Conservation (phyloP, 2,888 invertebrate species). For the Argyresthia goedartella region DNA sequence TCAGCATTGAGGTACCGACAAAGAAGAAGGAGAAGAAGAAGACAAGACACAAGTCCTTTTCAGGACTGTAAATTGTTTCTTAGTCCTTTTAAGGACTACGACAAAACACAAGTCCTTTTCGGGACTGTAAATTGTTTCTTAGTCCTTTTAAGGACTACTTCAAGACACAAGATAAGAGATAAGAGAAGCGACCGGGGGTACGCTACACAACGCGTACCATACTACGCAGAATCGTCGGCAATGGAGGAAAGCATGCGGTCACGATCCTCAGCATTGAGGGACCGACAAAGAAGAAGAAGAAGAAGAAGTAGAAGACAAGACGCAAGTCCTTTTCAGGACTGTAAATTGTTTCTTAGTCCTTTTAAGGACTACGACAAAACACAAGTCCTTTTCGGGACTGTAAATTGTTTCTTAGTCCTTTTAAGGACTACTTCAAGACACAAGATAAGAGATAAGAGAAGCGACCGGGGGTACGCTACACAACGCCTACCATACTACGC, state of each 20-base stretch:
- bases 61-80: background rate
- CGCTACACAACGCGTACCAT: no score
- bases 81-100: constrained; percentile 1
- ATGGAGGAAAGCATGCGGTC: no score
- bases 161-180: background rate
- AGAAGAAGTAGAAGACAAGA: no score
- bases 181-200: no score
- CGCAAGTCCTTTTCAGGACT: constrained; percentile 8
- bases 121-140: background rate
- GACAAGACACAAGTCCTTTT: background rate
- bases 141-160: background rate
- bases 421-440: background rate
- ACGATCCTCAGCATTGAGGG: no score
- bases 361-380: constrained; percentile 10
- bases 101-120: background rate
- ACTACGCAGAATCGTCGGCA: no score
- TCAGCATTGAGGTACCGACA: no score
- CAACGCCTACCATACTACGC: no score
- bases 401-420: constrained; percentile 1
- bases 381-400: constrained; percentile 12
- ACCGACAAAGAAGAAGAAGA: no score
- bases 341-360: constrained; percentile 8
- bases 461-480: no score
- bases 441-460: no score
- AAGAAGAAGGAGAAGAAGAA: background rate